Conservation (phyloP, 2,797 vertebrate species). For the Gallirallus australis region DNA sequence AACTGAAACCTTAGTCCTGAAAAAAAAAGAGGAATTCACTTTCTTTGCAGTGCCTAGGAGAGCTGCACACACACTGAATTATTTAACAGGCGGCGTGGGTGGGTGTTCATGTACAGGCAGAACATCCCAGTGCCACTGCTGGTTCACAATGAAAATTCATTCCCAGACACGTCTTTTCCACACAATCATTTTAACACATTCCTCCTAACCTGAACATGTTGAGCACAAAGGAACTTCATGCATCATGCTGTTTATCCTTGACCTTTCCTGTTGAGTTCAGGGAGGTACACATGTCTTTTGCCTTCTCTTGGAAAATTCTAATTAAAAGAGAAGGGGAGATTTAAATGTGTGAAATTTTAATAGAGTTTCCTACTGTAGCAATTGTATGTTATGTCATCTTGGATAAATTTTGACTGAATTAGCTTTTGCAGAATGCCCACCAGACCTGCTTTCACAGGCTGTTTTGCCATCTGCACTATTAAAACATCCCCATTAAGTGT, state of each 20-base stretch:
- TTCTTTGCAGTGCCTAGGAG: neutral
- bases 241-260: conserved; percentile 28
- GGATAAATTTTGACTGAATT: conserved; percentile 67
- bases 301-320: conserved; percentile 43
- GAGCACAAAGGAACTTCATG: conserved; percentile 14
- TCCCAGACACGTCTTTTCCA: conserved; percentile 48
- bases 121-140: conserved; percentile 53
- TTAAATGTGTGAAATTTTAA: conserved; percentile 62
- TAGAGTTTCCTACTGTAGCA: conserved; percentile 6
- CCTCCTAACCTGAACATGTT: conserved; percentile 25
- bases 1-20: neutral
- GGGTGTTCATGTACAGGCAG: conserved; percentile 60
- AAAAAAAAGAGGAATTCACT: neutral
- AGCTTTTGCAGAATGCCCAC: conserved; percentile 69
- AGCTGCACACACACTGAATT: conserved; percentile 51
- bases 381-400: conserved; percentile 51
- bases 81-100: conserved; percentile 47
- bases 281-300: neutral
- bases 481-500: conserved; percentile 67
- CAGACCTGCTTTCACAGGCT: conserved; percentile 68
- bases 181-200: conserved; percentile 36
- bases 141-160: conserved; percentile 60
- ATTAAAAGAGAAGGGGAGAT: conserved; percentile 40
- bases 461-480: conserved; percentile 77
- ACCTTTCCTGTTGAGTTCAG: neutral